phyloP scores from a whole-genome alignment of 2,797 vertebrate genomes.

The Threskiornis aethiopicus region DNA sequence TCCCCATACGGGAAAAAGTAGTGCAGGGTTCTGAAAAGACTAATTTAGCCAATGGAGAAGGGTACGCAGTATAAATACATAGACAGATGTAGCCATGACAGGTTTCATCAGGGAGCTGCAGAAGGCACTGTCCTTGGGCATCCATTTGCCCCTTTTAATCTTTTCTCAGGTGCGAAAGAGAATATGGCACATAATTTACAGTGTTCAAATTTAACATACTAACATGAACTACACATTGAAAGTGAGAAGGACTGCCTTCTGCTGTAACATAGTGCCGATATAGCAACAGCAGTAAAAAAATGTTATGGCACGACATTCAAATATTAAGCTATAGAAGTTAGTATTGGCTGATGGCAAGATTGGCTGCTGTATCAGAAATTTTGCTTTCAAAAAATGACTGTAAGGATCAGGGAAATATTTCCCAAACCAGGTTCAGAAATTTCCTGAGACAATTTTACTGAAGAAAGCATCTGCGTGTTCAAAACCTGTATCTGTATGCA shows the following conservation, averaged over 20 bases:
- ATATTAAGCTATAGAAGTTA: background rate
- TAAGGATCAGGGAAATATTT: background rate
- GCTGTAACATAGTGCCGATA: background rate
- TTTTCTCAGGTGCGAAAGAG: background rate
- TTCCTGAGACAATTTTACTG: background rate
- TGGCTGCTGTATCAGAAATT: background rate
- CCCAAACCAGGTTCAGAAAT: background rate
- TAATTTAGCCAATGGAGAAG: background rate
- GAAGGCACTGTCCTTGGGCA: background rate
- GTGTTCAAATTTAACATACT: background rate
- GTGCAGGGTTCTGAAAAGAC: background rate
- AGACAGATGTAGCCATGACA: background rate
- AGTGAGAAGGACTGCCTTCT: background rate
- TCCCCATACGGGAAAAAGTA: background rate
- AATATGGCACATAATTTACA: background rate
- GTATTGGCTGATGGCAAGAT: background rate
- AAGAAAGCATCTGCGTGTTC: background rate
- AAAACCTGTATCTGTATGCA: background rate
- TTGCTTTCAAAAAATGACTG: background rate
- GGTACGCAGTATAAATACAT: background rate
- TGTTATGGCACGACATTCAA: background rate
- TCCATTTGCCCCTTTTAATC: background rate
- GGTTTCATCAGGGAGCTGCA: background rate
- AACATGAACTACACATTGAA: background rate
- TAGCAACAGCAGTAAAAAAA: background rate